Base-by-base conservation (phyloP, 2,113 vertebrate species). In the Melanocharis versteri region DNA sequence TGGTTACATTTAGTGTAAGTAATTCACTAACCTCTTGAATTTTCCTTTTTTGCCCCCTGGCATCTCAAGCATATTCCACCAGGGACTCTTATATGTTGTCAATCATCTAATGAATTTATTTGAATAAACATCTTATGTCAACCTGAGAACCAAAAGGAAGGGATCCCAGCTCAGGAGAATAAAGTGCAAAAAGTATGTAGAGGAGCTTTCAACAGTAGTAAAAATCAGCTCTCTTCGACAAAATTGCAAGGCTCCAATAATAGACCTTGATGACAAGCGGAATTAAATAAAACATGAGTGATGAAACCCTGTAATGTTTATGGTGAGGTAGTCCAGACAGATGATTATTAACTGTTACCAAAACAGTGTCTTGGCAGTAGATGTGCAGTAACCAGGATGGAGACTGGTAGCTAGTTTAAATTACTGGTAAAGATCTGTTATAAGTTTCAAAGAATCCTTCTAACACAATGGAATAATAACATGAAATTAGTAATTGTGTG, bases 201-300 rank as follows among this genome's bases (percentile, higher is more conserved):
- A 85, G 62, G 51, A 92, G 92, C 91, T 98, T 98, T 98, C 97
- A 97, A 89, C 93, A 87, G 92, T 91, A 97, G 96, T 97, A 93
- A 96, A 96, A 95, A 96, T 96, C 97, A 98, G 92, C 83, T 97
- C 89, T 94, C 91, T 97, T 87, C 90, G 96, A 97, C 86, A 90
- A 97, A 97, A 97, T 97, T 91, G 80, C 81, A 96, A 83, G 95
- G 81, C 84, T 97, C 94, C 97, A 97, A 98, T 97, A 97, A 98
- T 97, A 97, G 96, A 96, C 95, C 96, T 96, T 97, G 98, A 98
- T 97, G 98, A 98, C 98, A 98, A 98, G 97, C 9, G 15, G 97
- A 98, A 98, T 98, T 98, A 98, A 98, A 98, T 98, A 98, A 97
- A 98, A 97, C 97, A 98, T 81, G 89, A 97, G 98, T 98, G 98